These are phyloP conservation scores for Platyrinchus mystaceus DNA, from an alignment of 2,797 vertebrate species.

Conservation along the genomic window DNA sequence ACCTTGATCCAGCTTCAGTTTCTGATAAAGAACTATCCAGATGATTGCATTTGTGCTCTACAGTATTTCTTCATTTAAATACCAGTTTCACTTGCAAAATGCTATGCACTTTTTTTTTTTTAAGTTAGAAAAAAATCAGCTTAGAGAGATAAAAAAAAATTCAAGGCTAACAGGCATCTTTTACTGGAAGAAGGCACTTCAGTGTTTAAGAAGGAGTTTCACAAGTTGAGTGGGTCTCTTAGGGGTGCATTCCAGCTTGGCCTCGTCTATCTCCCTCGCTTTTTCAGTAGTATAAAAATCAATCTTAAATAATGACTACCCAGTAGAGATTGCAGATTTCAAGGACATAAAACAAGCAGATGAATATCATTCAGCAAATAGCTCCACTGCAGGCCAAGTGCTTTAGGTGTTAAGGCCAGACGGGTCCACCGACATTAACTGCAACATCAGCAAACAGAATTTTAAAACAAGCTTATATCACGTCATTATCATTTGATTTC, in stretches of 20 bases:
- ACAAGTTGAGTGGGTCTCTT: neutral
- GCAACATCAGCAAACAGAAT: neutral
- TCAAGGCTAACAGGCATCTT: neutral
- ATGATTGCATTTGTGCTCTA: neutral
- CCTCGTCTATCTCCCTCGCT: neutral
- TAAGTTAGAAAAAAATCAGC: neutral
- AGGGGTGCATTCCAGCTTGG: neutral
- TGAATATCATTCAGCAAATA: neutral
- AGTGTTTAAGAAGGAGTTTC: neutral
- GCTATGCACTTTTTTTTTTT: neutral
- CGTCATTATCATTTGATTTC: neutral
- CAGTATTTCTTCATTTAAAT: neutral
- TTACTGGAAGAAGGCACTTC: neutral
- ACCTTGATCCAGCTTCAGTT: neutral
- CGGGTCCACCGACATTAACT: accelerated
- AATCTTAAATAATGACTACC: neutral
- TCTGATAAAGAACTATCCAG: neutral
- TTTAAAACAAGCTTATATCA: neutral
- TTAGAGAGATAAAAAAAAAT: neutral
- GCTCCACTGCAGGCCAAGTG: neutral
- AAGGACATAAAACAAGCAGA: neutral
- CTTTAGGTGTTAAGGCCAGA: neutral
- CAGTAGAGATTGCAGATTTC: neutral
- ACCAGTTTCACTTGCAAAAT: neutral
- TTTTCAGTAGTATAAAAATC: neutral